phyloP scores from a whole-genome alignment of 2,113 vertebrate genomes.

The Calyptomena viridis region DNA sequence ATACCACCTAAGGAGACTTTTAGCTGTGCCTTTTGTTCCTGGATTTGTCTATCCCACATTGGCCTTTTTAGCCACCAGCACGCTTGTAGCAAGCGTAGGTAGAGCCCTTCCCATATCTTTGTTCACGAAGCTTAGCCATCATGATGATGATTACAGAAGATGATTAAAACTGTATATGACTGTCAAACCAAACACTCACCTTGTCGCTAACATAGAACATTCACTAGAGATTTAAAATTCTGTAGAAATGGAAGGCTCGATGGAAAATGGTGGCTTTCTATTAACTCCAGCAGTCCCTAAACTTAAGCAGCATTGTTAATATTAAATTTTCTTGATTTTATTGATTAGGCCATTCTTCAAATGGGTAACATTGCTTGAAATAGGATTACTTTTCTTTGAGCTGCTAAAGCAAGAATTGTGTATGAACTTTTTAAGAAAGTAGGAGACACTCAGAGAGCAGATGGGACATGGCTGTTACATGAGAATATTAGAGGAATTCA shows the following conservation, averaged over 20 bases:
- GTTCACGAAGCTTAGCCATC: too few relatives aligned
- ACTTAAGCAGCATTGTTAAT: too few relatives aligned
- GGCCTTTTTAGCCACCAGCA: too few relatives aligned
- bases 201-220: background rate
- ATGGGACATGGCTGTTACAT: background rate
- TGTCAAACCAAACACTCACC: too few relatives aligned
- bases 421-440: background rate
- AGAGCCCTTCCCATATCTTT: too few relatives aligned
- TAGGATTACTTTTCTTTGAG: too few relatives aligned
- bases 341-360: background rate
- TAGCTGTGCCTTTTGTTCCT: too few relatives aligned
- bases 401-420: background rate
- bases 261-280: background rate
- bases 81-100: too few relatives aligned
- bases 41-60: too few relatives aligned
- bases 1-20: too few relatives aligned
- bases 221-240: background rate
- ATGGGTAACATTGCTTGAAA: background rate
- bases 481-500: background rate
- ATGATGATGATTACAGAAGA: background rate
- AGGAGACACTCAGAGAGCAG: background rate
- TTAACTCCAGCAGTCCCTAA: background rate
- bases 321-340: background rate
- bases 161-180: background rate
- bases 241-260: background rate